Evolutionary conservation across 2,888 invertebrate genomes (phyloP).

Genomic region (Oscheius myriophilus): DNA sequence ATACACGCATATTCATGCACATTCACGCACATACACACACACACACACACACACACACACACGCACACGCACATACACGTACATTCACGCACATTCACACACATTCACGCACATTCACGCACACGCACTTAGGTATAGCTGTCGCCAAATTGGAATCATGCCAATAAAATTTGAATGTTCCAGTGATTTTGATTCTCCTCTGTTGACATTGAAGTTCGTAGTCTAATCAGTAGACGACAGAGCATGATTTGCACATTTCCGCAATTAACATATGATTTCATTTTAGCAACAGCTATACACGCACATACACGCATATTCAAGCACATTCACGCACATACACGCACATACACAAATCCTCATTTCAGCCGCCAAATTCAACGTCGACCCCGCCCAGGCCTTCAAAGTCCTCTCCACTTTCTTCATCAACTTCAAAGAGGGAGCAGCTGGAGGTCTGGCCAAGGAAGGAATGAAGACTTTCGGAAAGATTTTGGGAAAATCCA

Average conservation of each 20-base stretch:
- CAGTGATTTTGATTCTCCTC: too few relatives aligned
- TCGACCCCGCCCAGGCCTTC: slow-evolving; percentile 49
- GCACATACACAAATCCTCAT: neutral
- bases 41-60: too few relatives aligned
- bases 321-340: neutral
- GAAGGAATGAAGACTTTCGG: slow-evolving; percentile 47
- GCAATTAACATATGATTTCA: too few relatives aligned
- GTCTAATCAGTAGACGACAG: too few relatives aligned
- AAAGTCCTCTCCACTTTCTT: slow-evolving; percentile 52
- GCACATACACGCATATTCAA: neutral
- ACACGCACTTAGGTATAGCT: too few relatives aligned
- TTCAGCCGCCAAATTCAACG: slow-evolving; percentile 52
- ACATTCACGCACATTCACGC: neutral
- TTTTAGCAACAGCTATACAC: too few relatives aligned
- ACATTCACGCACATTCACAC: too few relatives aligned
- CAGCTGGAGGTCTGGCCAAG: slow-evolving; percentile 37
- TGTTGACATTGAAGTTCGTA: too few relatives aligned
- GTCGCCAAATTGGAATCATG: too few relatives aligned
- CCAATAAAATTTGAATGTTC: too few relatives aligned
- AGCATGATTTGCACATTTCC: too few relatives aligned
- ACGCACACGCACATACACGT: neutral
- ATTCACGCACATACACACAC: neutral
- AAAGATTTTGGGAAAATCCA: slow-evolving; percentile 36
- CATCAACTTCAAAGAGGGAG: slow-evolving; percentile 50
- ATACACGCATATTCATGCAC: neutral